Percentiles rank a stretch among this genome's conserved stretches.
Conservation (phyloP, 2,888 invertebrate genomes). For the Drosophila helvetica region DNA sequence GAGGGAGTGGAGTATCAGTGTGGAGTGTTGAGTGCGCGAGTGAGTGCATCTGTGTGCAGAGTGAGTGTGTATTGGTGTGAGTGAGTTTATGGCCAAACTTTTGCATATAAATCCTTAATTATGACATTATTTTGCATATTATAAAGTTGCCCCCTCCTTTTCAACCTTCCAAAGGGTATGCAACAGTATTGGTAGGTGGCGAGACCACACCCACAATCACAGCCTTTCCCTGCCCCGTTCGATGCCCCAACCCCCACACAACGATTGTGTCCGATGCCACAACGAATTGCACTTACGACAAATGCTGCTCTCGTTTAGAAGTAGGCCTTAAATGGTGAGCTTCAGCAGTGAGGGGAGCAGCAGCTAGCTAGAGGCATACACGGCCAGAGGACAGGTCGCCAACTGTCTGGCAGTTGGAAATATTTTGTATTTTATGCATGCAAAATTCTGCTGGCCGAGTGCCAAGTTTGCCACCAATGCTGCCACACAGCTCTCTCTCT, state of each 20-base stretch:
- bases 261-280: slow-evolving; percentile 69
- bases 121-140: slow-evolving; percentile 82
- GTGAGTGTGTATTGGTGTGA: slow-evolving; percentile 18
- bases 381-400: slow-evolving; percentile 33
- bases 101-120: slow-evolving; percentile 81
- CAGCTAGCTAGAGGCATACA: neutral
- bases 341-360: neutral
- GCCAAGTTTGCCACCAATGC: slow-evolving; percentile 73
- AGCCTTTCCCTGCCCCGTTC: too few relatives aligned
- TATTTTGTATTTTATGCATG: slow-evolving; percentile 76
- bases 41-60: neutral
- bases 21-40: slow-evolving; percentile 25
- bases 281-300: slow-evolving; percentile 74
- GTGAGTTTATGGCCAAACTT: slow-evolving; percentile 64
- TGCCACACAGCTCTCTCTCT: slow-evolving; percentile 16
- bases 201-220: neutral
- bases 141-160: slow-evolving; percentile 41
- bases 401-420: slow-evolving; percentile 57
- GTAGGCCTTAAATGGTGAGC: slow-evolving; percentile 69
- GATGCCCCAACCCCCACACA: slow-evolving; percentile 22
- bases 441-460: slow-evolving; percentile 74
- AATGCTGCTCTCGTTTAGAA: slow-evolving; percentile 64
- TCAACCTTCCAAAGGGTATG: slow-evolving; percentile 1
- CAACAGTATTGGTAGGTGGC: slow-evolving; percentile 47
- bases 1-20: slow-evolving; percentile 24